Base-by-base conservation (phyloP, 2,888 invertebrate genomes). In the Melanargia galathea region DNA sequence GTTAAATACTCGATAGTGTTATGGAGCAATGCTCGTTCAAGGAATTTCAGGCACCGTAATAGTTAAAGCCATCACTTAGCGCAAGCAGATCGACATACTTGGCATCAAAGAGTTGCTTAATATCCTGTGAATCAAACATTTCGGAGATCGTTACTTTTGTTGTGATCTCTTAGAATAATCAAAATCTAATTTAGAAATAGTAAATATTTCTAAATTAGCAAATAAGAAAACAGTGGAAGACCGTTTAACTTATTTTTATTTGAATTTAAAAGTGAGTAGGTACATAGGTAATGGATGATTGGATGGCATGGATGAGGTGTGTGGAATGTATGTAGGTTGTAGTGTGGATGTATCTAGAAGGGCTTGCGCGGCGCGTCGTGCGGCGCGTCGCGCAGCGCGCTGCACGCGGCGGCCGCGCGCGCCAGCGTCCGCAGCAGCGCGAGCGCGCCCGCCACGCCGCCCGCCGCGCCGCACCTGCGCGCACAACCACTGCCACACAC, bases 361-460 rank as follows among this genome's bases (percentile, higher is more conserved):
- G 52, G 35, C n/a, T 20, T 20, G 18, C 11, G 52, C 33, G n/a
- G 18, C 46, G 62, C 63, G 30, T 20, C 35, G 18, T 11, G 52
- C 33, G n/a, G 18, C 46, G 62, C 63, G 30, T 10, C 43, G 67
- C 62, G 57, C 58, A 57, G 55, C 62, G 59, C 65, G 70, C 69
- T 66, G 61, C 63, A 55, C 58, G 65, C 59, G 48, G 62, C 43
- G 56, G 43, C 63, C 48, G 56, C 66, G 51, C 57, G 62, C 60
- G 59, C 58, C 35, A 40, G 22, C 49, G 54, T 56, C 57, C 20
- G 16, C 52, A 56, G 45, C 54, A 43, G 35, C 63, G 66, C 65
- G 56, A 49, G 51, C 54, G 58, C 49, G n/a, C 18, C 13, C 45
- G 46, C 43, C 16, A 6, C 45, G 20, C 45, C 60, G 57, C 58